A percentile compares a stretch with the other conserved stretches of the same genome.
phyloP scores from a whole-genome alignment of 1,140 invertebrate genomes.

The Carposina sasakii region DNA sequence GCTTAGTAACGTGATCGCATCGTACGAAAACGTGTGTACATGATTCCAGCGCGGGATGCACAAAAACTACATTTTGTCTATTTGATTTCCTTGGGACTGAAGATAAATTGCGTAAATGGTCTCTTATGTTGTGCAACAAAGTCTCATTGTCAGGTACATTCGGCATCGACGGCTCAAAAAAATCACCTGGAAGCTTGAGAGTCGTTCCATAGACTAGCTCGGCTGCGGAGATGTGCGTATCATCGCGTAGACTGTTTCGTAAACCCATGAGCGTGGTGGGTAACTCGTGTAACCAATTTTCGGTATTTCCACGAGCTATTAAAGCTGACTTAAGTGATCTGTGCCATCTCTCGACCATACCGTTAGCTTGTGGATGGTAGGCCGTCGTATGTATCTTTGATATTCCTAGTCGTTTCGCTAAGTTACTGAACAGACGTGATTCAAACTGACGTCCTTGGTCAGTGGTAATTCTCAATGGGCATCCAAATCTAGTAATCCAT shows the following conservation, averaged over 20 bases:
- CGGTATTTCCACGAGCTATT: slow-evolving; percentile 13
- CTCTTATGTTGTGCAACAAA: neutral
- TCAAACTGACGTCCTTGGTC: slow-evolving; percentile 58
- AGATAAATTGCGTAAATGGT: neutral
- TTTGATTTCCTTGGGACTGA: neutral
- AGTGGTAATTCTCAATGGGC: slow-evolving; percentile 33
- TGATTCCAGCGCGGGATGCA: neutral
- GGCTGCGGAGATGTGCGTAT: slow-evolving; percentile 30
- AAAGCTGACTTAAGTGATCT: slow-evolving; percentile 52
- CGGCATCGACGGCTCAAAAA: slow-evolving; percentile 12
- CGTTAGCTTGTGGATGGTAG: slow-evolving; percentile 54
- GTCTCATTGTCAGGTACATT: neutral
- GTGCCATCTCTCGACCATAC: slow-evolving; percentile 51
- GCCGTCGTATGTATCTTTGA: slow-evolving; percentile 40
- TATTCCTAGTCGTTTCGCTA: slow-evolving; percentile 27
- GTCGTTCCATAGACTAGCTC: slow-evolving; percentile 23
- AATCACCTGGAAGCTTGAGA: slow-evolving; percentile 25
- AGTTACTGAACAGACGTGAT: slow-evolving; percentile 29
- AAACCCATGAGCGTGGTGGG: slow-evolving; percentile 45
- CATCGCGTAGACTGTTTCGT: slow-evolving; percentile 13
- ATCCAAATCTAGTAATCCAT: slow-evolving; percentile 41
- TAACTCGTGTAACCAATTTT: slow-evolving; percentile 34
- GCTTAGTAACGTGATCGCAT: neutral
- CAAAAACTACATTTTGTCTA: neutral
- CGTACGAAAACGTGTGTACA: neutral